Percentiles rank a stretch among this genome's conserved stretches.
Conservation (phyloP, 2,113 vertebrate species). For the Cephalopholis sonnerati region DNA sequence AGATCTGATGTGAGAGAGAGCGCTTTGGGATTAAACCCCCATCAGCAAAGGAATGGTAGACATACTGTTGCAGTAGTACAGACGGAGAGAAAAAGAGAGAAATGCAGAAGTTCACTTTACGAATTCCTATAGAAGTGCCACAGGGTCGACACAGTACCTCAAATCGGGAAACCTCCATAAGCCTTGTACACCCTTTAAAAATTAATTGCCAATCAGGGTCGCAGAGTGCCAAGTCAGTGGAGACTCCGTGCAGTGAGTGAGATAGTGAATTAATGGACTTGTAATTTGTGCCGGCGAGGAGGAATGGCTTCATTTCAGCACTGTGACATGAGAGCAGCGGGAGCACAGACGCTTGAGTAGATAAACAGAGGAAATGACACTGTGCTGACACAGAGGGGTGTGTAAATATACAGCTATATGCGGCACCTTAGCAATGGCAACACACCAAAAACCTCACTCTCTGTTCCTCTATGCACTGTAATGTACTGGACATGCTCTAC, state of each 20-base stretch:
- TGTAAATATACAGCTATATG: constrained; percentile 13
- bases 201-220: constrained; percentile 45
- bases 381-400: background rate
- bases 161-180: constrained; percentile 16
- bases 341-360: constrained; percentile 34
- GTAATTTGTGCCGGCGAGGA: constrained; percentile 56
- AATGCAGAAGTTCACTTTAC: constrained; percentile 11
- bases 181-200: constrained; percentile 39
- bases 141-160: background rate
- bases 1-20: constrained; percentile 37
- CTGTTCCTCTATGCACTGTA: background rate
- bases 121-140: background rate
- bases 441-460: background rate
- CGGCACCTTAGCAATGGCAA: background rate
- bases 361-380: constrained; percentile 47
- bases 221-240: constrained; percentile 62
- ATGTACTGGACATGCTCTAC: background rate
- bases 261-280: constrained; percentile 87
- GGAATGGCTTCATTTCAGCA: constrained; percentile 41
- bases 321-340: constrained; percentile 35
- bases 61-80: background rate
- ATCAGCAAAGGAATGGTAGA: constrained; percentile 11
- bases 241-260: constrained; percentile 88
- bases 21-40: constrained; percentile 46
- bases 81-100: background rate